Conservation (phyloP, 2,113 vertebrate genomes). For the Xenotilapia caudafasciata region DNA sequence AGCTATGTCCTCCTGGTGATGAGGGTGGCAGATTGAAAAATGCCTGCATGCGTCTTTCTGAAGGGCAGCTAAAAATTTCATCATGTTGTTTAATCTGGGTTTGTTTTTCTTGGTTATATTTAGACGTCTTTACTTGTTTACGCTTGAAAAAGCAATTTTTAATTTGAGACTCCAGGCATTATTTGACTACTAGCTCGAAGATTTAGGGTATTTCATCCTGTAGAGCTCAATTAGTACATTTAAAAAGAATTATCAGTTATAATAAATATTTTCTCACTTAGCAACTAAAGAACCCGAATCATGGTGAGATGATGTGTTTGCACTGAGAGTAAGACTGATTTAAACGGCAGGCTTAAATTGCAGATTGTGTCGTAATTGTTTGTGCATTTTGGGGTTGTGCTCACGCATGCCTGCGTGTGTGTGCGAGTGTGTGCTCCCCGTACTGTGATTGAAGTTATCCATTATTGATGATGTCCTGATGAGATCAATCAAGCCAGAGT, state of each 20-base stretch:
- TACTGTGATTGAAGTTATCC: constrained; percentile 68
- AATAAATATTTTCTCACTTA: constrained; percentile 43
- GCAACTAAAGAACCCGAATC: constrained; percentile 6
- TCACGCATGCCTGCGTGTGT: neutral
- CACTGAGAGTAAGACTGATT: constrained; percentile 27
- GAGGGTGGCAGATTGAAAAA: neutral
- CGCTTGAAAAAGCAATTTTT: neutral
- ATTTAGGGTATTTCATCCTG: neutral
- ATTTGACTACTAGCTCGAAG: neutral
- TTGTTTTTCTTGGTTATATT: neutral
- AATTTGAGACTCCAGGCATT: neutral
- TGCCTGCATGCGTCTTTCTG: neutral
- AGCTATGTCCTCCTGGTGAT: neutral
- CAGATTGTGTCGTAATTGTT: constrained; percentile 56
- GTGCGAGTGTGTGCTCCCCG: neutral
- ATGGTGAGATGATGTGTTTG: constrained; percentile 23
- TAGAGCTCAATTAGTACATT: constrained; percentile 30
- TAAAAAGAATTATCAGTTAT: constrained; percentile 9
- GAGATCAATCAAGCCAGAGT: constrained; percentile 71
- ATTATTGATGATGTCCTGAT: constrained; percentile 77
- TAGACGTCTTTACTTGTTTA: neutral
- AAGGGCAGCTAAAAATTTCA: neutral
- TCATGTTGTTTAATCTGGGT: neutral
- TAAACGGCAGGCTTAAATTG: constrained; percentile 52
- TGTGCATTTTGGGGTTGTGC: constrained; percentile 10